Evolutionary conservation across 2,888 invertebrate species (phyloP).

Genomic region (Scelioninae gen. 1): DNA sequence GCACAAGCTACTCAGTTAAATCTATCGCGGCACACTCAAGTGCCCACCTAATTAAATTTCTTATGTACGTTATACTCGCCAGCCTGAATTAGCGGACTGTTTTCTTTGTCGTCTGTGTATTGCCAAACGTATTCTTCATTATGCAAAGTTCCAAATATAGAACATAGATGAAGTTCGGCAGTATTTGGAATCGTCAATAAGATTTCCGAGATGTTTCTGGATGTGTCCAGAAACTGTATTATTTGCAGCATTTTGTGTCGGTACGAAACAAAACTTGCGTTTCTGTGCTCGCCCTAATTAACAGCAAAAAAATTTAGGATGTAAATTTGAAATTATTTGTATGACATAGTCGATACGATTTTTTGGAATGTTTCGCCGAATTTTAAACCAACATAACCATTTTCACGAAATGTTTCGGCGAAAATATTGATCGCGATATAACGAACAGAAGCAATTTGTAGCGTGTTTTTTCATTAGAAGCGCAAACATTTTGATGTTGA

Average conservation of each 20-base stretch:
- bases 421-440: background rate
- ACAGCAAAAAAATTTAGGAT: background rate
- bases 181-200: conserved; percentile 18
- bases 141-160: conserved; percentile 53
- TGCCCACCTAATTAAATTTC: conserved; percentile 68
- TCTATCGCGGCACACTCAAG: conserved; percentile 55
- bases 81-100: conserved; percentile 37
- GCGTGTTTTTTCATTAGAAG: conserved; percentile 1
- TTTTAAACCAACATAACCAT: background rate
- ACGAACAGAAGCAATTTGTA: background rate
- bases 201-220: conserved; percentile 37
- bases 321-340: background rate
- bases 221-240: conserved; percentile 10
- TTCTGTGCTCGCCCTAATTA: background rate
- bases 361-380: background rate
- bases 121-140: conserved; percentile 47
- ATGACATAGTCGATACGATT: background rate
- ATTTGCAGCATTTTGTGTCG: background rate
- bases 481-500: conserved; percentile 3
- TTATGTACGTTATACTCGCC: conserved; percentile 50
- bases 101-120: conserved; percentile 39
- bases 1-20: conserved; percentile 59
- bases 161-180: conserved; percentile 10
- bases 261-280: background rate
- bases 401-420: background rate